Evolutionary conservation across 2,888 invertebrate species (phyloP).

Genomic region (Agrotis exclamationis): DNA sequence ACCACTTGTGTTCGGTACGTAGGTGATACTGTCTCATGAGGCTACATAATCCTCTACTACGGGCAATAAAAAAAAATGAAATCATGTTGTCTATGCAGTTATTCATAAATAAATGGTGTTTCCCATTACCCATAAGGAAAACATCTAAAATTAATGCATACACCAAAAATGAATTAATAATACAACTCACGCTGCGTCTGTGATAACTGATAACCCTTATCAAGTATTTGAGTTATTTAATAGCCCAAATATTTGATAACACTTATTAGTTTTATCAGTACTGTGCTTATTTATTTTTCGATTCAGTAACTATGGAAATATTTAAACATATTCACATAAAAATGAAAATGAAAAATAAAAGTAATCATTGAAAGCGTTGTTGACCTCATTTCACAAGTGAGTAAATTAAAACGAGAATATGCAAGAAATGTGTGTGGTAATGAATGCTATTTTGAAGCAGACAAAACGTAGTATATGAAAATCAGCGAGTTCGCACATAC

Average conservation of each 20-base stretch:
- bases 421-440: constrained; percentile 15
- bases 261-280: constrained; percentile 34
- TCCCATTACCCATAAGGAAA: neutral
- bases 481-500: constrained; percentile 8
- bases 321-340: constrained; percentile 15
- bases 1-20: too few species aligned
- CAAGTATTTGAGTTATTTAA: constrained; percentile 18
- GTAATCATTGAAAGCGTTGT: constrained; percentile 1
- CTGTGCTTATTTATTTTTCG: constrained; percentile 14
- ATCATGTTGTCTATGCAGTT: neutral
- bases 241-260: constrained; percentile 22
- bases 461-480: constrained; percentile 10
- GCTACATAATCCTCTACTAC: too few species aligned
- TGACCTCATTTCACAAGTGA: constrained; percentile 31
- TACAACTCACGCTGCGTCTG: neutral
- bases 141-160: neutral
- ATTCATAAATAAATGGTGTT: neutral
- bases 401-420: constrained; percentile 13
- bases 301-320: neutral
- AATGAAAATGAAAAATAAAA: constrained; percentile 12
- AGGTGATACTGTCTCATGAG: too few species aligned
- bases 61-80: too few species aligned
- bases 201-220: constrained; percentile 34
- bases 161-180: neutral
- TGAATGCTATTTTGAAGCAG: constrained; percentile 43